These are phyloP conservation scores for Saxidomus purpurata DNA, from an alignment of 1,140 invertebrate species.

Conservation along the genomic window DNA sequence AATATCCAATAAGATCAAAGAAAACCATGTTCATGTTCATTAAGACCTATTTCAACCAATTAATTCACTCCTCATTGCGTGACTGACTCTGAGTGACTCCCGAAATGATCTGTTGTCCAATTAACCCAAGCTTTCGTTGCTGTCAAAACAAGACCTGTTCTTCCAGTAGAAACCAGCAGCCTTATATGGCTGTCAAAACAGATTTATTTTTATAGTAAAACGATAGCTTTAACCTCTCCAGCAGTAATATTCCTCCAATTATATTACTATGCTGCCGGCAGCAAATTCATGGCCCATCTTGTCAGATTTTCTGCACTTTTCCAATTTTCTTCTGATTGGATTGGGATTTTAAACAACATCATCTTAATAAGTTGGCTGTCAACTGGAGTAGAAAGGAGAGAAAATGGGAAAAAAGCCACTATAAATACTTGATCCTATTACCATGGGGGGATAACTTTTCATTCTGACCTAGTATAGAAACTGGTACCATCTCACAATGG, in stretches of 20 bases:
- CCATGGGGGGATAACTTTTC: not conserved
- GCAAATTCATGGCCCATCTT: not conserved
- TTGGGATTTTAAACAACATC: conserved; percentile 13
- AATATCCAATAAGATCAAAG: too few relatives aligned
- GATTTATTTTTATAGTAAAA: conserved; percentile 2
- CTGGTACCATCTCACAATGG: not conserved
- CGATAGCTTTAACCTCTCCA: not conserved
- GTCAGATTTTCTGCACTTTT: conserved; percentile 23
- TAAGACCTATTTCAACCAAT: too few relatives aligned
- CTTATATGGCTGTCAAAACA: not conserved
- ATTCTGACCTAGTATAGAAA: not conserved
- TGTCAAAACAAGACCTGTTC: too few relatives aligned
- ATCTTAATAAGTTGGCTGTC: conserved; percentile 21
- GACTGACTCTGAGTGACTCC: too few relatives aligned
- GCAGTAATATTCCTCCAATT: conserved; percentile 1
- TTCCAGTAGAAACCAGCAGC: not conserved
- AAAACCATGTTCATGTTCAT: too few relatives aligned
- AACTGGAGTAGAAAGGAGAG: conserved; percentile 13
- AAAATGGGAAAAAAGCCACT: not conserved
- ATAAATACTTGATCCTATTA: conserved; percentile 48
- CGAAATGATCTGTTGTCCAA: too few relatives aligned
- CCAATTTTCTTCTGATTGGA: conserved; percentile 46
- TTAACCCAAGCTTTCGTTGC: too few relatives aligned
- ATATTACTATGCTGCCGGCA: not conserved
- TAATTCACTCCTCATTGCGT: too few relatives aligned